Conservation (phyloP, 92 coral and sea anemone species). For the Actinostola sp. region DNA sequence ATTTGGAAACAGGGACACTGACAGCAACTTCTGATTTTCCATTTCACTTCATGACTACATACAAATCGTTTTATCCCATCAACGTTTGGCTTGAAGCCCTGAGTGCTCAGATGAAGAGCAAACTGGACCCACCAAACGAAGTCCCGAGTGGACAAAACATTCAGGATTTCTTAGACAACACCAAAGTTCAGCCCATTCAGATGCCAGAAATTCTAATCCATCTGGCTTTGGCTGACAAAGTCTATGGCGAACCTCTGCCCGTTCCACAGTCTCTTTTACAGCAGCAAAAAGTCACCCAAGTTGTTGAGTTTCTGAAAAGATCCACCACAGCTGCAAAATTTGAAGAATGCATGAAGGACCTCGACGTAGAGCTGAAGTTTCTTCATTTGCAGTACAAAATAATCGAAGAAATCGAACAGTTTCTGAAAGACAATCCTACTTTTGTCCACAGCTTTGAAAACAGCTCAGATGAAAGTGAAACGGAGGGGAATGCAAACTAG, state of each 20-base stretch:
- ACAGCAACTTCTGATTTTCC: conserved; percentile 45
- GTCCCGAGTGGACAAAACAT: conserved; percentile 40
- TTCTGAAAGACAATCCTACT: conserved; percentile 37
- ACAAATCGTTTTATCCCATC: conserved; percentile 44
- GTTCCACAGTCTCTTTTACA: conserved; percentile 48
- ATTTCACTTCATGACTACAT: conserved; percentile 55
- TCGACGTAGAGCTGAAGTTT: conserved; percentile 57
- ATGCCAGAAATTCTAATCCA: conserved; percentile 58
- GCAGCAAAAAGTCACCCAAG: conserved; percentile 34
- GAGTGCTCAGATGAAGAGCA: conserved; percentile 49
- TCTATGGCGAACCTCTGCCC: conserved; percentile 49
- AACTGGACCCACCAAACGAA: conserved; percentile 47
- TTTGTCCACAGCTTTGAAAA: conserved; percentile 21
- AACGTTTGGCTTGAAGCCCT: conserved; percentile 53
- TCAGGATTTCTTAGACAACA: conserved; percentile 31
- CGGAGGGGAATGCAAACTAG: conserved; percentile 4
- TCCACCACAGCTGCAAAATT: conserved; percentile 50
- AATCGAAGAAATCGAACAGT: conserved; percentile 44
- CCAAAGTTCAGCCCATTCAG: conserved; percentile 48
- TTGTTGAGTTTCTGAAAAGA: conserved; percentile 41
- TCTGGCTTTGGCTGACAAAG: conserved; percentile 54
- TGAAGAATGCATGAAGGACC: conserved; percentile 39
- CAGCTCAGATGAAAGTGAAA: conserved; percentile 22
- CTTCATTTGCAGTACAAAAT: conserved; percentile 63
- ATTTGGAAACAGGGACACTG: conserved; percentile 36